These are phyloP conservation scores for Cordilura impudica DNA, from an alignment of 2,888 invertebrate species.

Conservation along the genomic window DNA sequence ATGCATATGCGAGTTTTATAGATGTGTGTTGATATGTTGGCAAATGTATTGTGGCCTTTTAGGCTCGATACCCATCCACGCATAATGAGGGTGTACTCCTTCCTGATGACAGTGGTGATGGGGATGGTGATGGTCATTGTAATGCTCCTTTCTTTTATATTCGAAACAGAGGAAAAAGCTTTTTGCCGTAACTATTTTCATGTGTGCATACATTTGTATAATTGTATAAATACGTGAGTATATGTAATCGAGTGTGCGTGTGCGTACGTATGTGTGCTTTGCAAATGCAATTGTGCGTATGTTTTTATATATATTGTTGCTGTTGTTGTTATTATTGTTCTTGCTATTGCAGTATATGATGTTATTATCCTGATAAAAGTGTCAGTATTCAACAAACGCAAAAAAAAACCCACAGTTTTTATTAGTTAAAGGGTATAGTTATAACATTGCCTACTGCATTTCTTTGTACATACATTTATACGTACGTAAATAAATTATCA, in stretches of 20 bases:
- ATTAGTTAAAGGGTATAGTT: slow-evolving; percentile 45
- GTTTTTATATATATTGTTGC: neutral
- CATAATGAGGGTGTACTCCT: slow-evolving; percentile 41
- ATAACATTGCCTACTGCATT: neutral
- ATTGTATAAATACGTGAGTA: slow-evolving; percentile 3
- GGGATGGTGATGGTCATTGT: slow-evolving; percentile 26
- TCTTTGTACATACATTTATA: neutral
- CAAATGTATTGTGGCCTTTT: slow-evolving; percentile 21
- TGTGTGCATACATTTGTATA: slow-evolving; percentile 5
- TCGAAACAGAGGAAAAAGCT: slow-evolving; percentile 22
- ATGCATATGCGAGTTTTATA: neutral
- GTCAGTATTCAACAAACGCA: slow-evolving; percentile 9
- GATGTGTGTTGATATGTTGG: slow-evolving; percentile 22
- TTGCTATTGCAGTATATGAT: slow-evolving; percentile 29
- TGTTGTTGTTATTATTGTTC: slow-evolving; percentile 14
- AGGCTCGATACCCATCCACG: neutral
- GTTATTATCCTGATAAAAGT: slow-evolving; percentile 34
- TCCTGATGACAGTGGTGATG: no score
- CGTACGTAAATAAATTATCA: neutral
- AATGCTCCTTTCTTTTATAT: slow-evolving; percentile 31
- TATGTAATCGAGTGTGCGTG: slow-evolving; percentile 14
- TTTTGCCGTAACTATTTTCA: slow-evolving; percentile 36
- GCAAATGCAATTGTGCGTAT: neutral
- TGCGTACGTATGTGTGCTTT: slow-evolving; percentile 4
- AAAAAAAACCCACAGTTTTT: slow-evolving; percentile 32